Conservation (phyloP, 2,113 vertebrate genomes). For the Forbesichthys agassizii region DNA sequence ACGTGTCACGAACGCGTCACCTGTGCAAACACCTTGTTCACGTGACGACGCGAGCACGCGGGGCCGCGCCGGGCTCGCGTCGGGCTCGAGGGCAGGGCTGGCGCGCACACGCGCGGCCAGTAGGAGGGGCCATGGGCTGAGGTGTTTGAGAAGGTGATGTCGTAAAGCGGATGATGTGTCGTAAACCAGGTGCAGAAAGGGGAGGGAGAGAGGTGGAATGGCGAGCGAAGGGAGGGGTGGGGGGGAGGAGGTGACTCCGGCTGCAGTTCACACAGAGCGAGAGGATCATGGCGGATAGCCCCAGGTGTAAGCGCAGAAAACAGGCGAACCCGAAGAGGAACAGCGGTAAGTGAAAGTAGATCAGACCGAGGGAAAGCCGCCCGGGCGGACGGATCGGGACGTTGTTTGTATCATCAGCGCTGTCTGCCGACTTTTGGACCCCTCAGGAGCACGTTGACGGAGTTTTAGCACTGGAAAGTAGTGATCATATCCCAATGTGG, state of each 20-base stretch:
- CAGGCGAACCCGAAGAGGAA: conserved; percentile 93
- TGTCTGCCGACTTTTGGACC: conserved; percentile 28
- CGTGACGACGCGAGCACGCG: neutral
- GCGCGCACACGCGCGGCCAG: conserved; percentile 43
- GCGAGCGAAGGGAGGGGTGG: conserved; percentile 40
- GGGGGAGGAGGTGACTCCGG: conserved; percentile 82
- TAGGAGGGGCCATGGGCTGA: conserved; percentile 64
- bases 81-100: neutral
- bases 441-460: conserved; percentile 29
- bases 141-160: conserved; percentile 77
- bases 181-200: conserved; percentile 82
- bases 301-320: conserved; percentile 98
- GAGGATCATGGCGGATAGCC: conserved; percentile 98
- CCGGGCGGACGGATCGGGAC: conserved; percentile 36
- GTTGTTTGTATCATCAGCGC: conserved; percentile 21
- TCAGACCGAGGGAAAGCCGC: neutral
- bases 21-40: no score
- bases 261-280: conserved; percentile 87
- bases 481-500: conserved; percentile 62
- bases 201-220: conserved; percentile 70
- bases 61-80: neutral
- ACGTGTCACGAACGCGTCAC: no score
- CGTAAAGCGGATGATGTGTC: conserved; percentile 78
- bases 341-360: conserved; percentile 84
- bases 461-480: conserved; percentile 63